A percentile compares a stretch with the other conserved stretches of the same genome.
phyloP scores from a whole-genome alignment of 2,113 vertebrate genomes.

The Seriola quinqueradiata region DNA sequence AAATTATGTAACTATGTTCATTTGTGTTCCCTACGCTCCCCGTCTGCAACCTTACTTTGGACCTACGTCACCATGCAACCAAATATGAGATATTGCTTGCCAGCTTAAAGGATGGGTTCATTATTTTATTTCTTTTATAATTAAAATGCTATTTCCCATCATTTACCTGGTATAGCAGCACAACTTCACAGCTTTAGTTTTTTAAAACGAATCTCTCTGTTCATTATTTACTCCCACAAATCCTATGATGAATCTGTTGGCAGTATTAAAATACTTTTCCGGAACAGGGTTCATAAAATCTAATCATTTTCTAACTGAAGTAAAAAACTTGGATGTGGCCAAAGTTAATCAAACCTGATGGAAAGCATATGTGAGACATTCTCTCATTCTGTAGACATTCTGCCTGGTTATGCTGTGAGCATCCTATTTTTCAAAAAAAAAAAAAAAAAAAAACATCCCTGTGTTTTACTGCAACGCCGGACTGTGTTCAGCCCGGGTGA shows the following conservation, averaged over 20 bases:
- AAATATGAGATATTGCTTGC: constrained; percentile 12
- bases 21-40: constrained; percentile 45
- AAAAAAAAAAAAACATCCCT: background rate
- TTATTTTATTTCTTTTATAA: background rate
- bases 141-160: constrained; percentile 1
- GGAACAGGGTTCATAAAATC: background rate
- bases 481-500: background rate
- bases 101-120: constrained; percentile 11
- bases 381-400: background rate
- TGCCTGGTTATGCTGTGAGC: background rate
- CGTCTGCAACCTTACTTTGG: constrained; percentile 2
- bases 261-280: background rate
- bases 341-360: background rate
- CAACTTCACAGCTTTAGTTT: constrained; percentile 17
- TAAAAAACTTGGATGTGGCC: background rate
- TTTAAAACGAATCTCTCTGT: constrained; percentile 3
- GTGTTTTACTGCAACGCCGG: background rate
- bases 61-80: background rate
- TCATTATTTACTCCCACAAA: background rate
- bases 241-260: background rate
- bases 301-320: background rate
- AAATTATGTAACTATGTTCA: constrained; percentile 56
- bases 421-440: background rate
- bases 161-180: constrained; percentile 2
- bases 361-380: background rate